Base-by-base conservation (phyloP, 2,888 invertebrate species). In the Dryadula phaetusa region DNA sequence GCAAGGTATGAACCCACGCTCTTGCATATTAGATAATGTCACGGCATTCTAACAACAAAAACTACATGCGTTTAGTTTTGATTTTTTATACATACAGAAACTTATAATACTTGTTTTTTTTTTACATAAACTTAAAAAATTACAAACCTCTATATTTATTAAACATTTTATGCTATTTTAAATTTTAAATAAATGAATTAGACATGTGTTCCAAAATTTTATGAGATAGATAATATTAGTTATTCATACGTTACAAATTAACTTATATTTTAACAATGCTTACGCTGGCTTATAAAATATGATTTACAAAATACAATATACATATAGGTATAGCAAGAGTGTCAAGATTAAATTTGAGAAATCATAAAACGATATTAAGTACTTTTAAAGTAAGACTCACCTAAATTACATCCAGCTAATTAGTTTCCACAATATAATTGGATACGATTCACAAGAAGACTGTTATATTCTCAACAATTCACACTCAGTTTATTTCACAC, bases 401-500 rank as follows among this genome's bases (percentile, higher is more conserved):
- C 64, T 58, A 49, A 60, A 60, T 28, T 32, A 53, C 37, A 44
- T 34, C 32, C 64, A 52, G 60, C 34, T 60, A 40, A 65, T 40
- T 34, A 42, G 47, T 58, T 65, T 58, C 42, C 49, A 65, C 58
- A 60, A 49, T 40, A 60, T 58, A 65, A 65, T 65, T 28, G 20
- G 54, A 63, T 37, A 62, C 52, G 49, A 58, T 47, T 62, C 62
- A 67, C 61, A 66, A 67, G 63, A 66, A 60, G 46, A 47, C 53
- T 40, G 42, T 60, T 67, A 44, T 67, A 65, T 70, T 70, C 67
- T 28, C 64, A 71, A 74, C 62, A 70, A 71, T 70, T 69, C 60
- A 74, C 72, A 72, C 73, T 47, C 62, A 73, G 62, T 66, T 69
- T 66, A 67, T 67, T 76, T 72, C 72, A 70, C 74, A 72, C 62